A percentile compares a stretch with the other conserved stretches of the same genome.
phyloP scores from a whole-genome alignment of 2,113 vertebrate species.

The Trichechus manatus region DNA sequence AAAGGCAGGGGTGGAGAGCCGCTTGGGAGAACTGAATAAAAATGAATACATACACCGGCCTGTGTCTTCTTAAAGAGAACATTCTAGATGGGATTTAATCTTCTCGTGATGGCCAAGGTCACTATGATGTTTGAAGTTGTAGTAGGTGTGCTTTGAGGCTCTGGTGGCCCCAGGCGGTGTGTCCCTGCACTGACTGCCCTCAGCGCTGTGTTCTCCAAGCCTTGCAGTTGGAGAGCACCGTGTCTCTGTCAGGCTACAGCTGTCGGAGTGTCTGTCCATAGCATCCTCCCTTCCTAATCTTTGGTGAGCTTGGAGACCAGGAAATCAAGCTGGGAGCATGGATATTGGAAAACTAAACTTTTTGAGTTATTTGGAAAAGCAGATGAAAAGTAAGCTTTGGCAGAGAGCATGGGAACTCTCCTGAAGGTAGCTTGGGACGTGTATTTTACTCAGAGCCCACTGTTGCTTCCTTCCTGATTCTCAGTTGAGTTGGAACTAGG shows the following conservation, averaged over 20 bases:
- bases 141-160: neutral
- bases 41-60: neutral
- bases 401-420: neutral
- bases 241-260: neutral
- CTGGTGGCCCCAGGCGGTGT: neutral
- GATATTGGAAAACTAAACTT: neutral
- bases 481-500: neutral
- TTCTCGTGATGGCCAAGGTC: neutral
- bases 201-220: neutral
- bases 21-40: neutral
- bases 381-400: neutral
- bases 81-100: neutral
- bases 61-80: neutral
- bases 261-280: neutral
- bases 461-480: neutral
- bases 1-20: neutral
- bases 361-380: neutral
- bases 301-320: neutral
- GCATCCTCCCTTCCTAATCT: neutral
- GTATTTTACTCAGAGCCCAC: neutral
- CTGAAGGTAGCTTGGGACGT: neutral
- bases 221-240: rapidly evolving
- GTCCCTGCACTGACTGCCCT: neutral
- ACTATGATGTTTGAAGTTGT: neutral
- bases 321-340: neutral